Conservation (phyloP, 2,888 invertebrate species). For the Tenodera sinensis region DNA sequence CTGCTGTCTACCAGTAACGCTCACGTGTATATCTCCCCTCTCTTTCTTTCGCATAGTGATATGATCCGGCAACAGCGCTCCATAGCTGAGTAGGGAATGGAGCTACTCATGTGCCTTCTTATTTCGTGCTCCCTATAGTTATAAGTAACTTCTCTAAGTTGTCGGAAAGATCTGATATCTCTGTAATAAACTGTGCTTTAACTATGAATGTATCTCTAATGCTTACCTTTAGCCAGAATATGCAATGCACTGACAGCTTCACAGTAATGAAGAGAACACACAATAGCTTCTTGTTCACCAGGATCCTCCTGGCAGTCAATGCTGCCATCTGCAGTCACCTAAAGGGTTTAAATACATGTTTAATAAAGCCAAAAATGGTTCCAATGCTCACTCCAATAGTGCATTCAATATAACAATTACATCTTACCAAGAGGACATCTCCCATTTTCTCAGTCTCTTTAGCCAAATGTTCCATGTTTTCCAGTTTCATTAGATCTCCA, state of each 20-base stretch:
- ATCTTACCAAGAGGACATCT: slow-evolving; percentile 44
- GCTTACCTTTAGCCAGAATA: slow-evolving; percentile 57
- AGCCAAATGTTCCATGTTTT: slow-evolving; percentile 64
- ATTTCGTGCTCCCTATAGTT: too few relatives aligned
- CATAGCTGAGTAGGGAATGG: too few relatives aligned
- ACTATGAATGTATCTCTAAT: background rate
- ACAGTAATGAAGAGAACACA: slow-evolving; percentile 75
- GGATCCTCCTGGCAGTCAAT: slow-evolving; percentile 83
- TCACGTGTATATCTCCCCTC: too few relatives aligned
- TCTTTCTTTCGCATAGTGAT: too few relatives aligned
- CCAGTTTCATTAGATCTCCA: slow-evolving; percentile 72
- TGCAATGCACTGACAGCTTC: slow-evolving; percentile 76
- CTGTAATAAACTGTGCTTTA: too few relatives aligned
- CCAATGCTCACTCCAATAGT: background rate
- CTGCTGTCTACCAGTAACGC: too few relatives aligned
- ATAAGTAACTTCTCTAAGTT: too few relatives aligned
- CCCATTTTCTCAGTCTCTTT: slow-evolving; percentile 49
- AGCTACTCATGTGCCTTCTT: too few relatives aligned
- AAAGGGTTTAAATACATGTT: slow-evolving; percentile 28
- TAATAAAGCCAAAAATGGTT: background rate
- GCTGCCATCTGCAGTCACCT: slow-evolving; percentile 93
- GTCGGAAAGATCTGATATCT: too few relatives aligned
- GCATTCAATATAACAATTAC: background rate
- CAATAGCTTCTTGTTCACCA: slow-evolving; percentile 78
- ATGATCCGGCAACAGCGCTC: too few relatives aligned